Conservation (phyloP, 30 jellyfish, hydroid and myxozoan species). For the Nemopilema nomurai region DNA sequence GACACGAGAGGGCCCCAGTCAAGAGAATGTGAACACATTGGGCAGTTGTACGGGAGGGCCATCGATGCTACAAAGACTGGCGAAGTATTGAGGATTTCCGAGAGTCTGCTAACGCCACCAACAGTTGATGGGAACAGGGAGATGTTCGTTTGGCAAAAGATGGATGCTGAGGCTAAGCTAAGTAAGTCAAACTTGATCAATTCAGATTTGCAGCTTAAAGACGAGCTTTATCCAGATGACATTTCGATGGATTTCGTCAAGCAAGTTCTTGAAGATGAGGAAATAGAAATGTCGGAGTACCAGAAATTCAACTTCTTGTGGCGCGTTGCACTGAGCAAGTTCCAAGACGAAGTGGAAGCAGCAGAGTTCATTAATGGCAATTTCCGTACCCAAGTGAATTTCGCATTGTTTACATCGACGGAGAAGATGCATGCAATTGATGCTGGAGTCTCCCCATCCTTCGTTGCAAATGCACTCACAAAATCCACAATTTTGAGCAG, state of each 20-base stretch:
- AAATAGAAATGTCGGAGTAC: constrained; percentile 1
- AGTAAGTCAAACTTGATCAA: not conserved
- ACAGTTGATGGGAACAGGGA: not conserved
- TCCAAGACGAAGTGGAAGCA: constrained; percentile 10
- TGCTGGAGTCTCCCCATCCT: not conserved
- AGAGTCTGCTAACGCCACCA: not conserved
- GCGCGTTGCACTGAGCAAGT: constrained; percentile 15
- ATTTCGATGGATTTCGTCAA: constrained; percentile 6
- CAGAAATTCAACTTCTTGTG: constrained; percentile 29
- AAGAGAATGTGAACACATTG: constrained; percentile 26
- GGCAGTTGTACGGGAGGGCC: constrained; percentile 34
- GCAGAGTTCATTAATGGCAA: constrained; percentile 1
- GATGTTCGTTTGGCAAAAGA: constrained; percentile 22
- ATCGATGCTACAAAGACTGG: constrained; percentile 41
- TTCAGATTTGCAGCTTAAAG: not conserved
- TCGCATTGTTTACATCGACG: constrained; percentile 27
- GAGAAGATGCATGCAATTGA: constrained; percentile 32
- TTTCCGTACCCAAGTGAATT: not conserved
- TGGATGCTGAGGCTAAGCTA: constrained; percentile 20
- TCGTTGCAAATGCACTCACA: constrained; percentile 4
- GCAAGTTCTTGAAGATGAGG: not conserved
- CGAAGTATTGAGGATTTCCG: constrained; percentile 28
- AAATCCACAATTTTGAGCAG: constrained; percentile 4
- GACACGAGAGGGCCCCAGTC: constrained; percentile 26
- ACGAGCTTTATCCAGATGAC: not conserved